phyloP scores from a whole-genome alignment of 2,113 vertebrate species.

The Paradoxurus hermaphroditus region DNA sequence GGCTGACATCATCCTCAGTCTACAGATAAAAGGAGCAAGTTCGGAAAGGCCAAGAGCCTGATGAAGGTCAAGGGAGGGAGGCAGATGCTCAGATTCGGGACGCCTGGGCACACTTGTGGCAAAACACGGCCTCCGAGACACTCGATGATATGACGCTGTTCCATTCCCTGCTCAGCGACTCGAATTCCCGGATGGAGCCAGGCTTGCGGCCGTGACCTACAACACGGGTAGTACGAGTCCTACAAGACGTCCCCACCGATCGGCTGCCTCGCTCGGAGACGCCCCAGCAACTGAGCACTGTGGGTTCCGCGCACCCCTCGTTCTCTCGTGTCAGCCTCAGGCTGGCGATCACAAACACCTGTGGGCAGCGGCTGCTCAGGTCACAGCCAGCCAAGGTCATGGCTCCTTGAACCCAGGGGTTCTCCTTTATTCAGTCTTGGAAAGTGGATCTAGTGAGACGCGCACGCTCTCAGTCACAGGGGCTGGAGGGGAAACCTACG shows the following conservation, averaged over 20 bases:
- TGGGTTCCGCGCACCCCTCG: rapidly evolving
- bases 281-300: too few relatives aligned
- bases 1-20: background rate
- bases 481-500: background rate
- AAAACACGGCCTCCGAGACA: background rate
- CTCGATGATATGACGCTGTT: rapidly evolving
- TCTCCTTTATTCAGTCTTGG: background rate
- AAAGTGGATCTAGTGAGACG: background rate
- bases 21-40: background rate
- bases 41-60: background rate
- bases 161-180: background rate
- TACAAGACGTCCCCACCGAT: too few relatives aligned
- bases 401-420: background rate
- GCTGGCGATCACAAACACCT: background rate
- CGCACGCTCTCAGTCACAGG: background rate
- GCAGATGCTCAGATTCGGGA: background rate
- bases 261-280: background rate
- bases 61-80: background rate
- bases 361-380: background rate
- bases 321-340: background rate
- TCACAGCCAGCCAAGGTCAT: background rate
- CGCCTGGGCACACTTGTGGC: background rate
- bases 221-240: background rate
- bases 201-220: background rate
- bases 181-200: too few relatives aligned